These are phyloP conservation scores for Geodia barretti DNA, from an alignment of 37 sponge, comb jelly and placozoan genomes.

Conservation along the genomic window DNA sequence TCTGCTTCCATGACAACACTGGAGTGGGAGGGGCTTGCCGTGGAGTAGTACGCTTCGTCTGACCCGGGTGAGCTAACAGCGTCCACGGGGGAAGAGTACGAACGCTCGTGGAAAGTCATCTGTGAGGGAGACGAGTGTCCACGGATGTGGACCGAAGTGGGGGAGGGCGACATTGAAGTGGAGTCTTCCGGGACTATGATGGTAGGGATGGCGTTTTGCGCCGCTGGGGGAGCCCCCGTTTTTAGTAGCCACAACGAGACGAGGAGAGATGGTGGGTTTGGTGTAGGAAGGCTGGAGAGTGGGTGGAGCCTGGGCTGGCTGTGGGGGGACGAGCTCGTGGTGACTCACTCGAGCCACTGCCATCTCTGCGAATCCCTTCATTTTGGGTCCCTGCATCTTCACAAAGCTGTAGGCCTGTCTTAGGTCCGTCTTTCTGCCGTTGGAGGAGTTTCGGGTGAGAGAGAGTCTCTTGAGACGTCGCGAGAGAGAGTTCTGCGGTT, in stretches of 20 bases:
- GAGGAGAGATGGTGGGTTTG: not conserved
- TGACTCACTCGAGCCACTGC: constrained; percentile 27
- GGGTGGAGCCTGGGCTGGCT: not conserved
- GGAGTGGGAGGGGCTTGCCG: not conserved
- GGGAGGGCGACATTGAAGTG: not conserved
- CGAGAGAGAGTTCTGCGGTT: not conserved
- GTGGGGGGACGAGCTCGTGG: not conserved
- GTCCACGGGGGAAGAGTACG: not conserved
- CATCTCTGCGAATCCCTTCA: constrained; percentile 71
- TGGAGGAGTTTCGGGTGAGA: not conserved
- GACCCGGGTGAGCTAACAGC: not conserved
- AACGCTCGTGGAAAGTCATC: not conserved
- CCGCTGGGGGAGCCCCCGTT: not conserved
- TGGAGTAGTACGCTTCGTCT: not conserved
- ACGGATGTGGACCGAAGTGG: not conserved
- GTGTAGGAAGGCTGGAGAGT: not conserved
- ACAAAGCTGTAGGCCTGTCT: constrained; percentile 31
- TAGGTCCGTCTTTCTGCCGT: not conserved
- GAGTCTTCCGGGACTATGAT: not conserved
- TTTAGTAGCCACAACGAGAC: not conserved
- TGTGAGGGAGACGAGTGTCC: not conserved
- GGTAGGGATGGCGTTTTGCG: not conserved
- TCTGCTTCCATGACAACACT: not conserved
- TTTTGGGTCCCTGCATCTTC: constrained; percentile 51
- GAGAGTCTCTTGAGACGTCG: constrained; percentile 6